Base-by-base conservation (phyloP, 2,888 invertebrate species). In the Lysandra bellargus region DNA sequence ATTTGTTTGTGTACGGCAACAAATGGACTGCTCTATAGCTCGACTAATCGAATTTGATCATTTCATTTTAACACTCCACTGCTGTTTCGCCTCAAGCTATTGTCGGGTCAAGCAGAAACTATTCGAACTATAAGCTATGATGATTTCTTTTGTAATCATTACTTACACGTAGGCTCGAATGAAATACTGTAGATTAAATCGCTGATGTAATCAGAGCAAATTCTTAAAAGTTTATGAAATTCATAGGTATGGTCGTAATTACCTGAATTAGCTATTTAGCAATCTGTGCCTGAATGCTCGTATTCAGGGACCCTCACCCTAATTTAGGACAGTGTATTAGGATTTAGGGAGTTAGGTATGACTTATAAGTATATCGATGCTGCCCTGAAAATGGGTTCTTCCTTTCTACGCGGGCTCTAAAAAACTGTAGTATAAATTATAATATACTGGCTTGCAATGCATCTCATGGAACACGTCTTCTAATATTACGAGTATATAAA, bases 101-200 rank as follows among this genome's bases (percentile, higher is more conserved):
- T 12, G 30, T 64, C 30, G 64, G 69, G 69, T 69, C 69, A 37
- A 69, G 69, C 33, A 69, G 69, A 69, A 37, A 69, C 37, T 69
- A 69, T 69, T 69, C 69, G 37, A 69, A 69, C 33, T 69, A 30
- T 64, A 69, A 69, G 14, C 69, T 69, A 69, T 69, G 69, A 69
- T 69, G 33, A 69, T 69, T 69, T 69, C 69, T 69, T 69, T 69
- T 69, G 33, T 69, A 37, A 69, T 69, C 64, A 61, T 61, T 33
- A 57, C 17, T 57, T 49, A 49, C 49, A 61, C 23, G 23, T 23
- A 9, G 61, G 23, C 30, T 23, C n/a, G 30, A 69, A 33, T 33
- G 1, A 69, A 69, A 7, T 69, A 33, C 14, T 69, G 1, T 33
- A 69, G 33, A 69, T 69, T 69, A 69, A 69, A 69, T 37, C 69